Evolutionary conservation across 92 coral and sea anemone genomes (phyloP), one percentile per base, ranked within the genome.

Genomic region (Paramuricea clavata): DNA sequence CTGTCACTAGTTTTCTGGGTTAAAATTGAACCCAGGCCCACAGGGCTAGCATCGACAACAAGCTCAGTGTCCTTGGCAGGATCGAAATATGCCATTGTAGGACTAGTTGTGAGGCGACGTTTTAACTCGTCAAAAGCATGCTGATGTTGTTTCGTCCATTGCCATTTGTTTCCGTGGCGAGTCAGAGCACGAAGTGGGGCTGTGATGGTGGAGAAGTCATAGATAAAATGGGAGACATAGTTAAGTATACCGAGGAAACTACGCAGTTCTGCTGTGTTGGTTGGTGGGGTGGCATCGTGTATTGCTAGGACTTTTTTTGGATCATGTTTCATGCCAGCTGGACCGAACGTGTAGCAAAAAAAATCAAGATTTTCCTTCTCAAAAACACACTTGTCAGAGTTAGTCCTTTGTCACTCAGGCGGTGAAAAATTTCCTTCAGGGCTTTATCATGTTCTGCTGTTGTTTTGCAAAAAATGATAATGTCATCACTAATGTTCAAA

Each of bases 401-500:
- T 0, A 83, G 85, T 25, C 83, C 85, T 34, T 62, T 52, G 28
- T 89, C 69, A 8, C 81, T 76, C 34, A 81, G 57, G 35, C 86
- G 79, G 60, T 83, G 78, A 36, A 75, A 82, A 2, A 65, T 68
- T 25, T 17, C 30, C 36, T 35, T 16, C 21, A 83, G 60, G 69
- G 81, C 68, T 43, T 5, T 56, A 35, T 76, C 81, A 12, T 83
- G 81, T 23, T 83, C 85, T 0, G 74, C 82, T 8, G 35, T 65
- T 16, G 81, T 77, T 16, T 41, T 82, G 7, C 85, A 69, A 44
- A 32, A 81, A 71, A 88, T 64, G 21, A 78, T 61, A 25, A 89
- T 83, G 78, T 89, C 85, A 34, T 89, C 85, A 54, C 92, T 89
- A 81, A 83, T 68, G 78, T 89, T 89, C 81, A 89, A 56, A 34